Evolutionary conservation across 2,113 vertebrate species (phyloP), one percentile per base, ranked within the genome.

Genomic region (Cepphus grylle): DNA sequence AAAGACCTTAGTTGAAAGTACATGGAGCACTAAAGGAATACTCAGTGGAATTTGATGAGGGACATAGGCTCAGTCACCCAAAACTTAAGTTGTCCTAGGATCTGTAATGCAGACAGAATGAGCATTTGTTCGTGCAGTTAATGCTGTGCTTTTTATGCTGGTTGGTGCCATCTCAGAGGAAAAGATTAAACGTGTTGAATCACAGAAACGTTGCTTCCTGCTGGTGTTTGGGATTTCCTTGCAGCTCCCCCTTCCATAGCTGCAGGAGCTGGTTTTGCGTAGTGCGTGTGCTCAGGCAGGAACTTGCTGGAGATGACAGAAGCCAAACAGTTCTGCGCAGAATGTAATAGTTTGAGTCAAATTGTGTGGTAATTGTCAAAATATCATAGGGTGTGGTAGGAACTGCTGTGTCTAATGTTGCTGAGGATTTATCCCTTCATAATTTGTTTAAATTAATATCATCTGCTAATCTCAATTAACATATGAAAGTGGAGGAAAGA

Each of bases 201-300:
- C 90, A 93, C 27, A 76, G 81, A 72, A 86, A 61, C 0, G 5
- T 78, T 78, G 76, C 63, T 96, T 96, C 92, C 96, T 96, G 87
- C 65, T 88, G 61, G 77, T 30, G 42, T 81, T 84, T 94, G 91
- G 91, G 83, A 95, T 94, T 97, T 97, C 94, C 95, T 91, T 91
- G 43, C 73, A 84, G 59, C 56, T 81, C 53, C 86, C 59, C n/a
- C 15, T 18, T 83, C 27, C 20, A 3, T 83, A 79, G 62, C 81
- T 81, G 66, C 52, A 56, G 38, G 72, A 90, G 47, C 69, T 81
- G 88, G 32, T 88, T 95, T 77, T 86, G 47, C 2, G 8, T 59
- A 76, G 77, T 71, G 30, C 4, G 0, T 90, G 61, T 61, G 45
- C 56, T 89, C 36, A 65, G 81, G 62, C 86, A 91, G 81, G 91